These are phyloP conservation scores for Galerucella calmariensis DNA, from an alignment of 2,888 invertebrate species.

Conservation along the genomic window DNA sequence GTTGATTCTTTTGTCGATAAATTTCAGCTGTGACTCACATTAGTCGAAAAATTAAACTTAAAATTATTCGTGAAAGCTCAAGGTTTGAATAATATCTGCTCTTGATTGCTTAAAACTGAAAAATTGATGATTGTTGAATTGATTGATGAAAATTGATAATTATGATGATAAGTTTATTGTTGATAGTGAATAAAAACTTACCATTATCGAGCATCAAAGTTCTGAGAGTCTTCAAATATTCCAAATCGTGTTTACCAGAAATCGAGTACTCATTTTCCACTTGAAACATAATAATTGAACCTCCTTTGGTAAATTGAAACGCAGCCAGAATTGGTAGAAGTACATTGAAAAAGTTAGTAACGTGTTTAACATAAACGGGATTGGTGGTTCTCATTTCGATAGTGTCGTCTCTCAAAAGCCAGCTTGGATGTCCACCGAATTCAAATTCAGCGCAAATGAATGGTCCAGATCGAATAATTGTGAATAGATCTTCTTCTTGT, in stretches of 20 bases:
- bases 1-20: too few species aligned
- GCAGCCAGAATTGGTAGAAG: constrained; percentile 67
- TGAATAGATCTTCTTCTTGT: constrained; percentile 80
- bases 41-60: too few species aligned
- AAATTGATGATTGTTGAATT: too few species aligned
- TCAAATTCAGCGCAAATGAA: constrained; percentile 96
- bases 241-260: constrained; percentile 53
- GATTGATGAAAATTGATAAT: too few species aligned
- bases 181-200: too few species aligned
- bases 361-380: constrained; percentile 63
- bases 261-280: constrained; percentile 73
- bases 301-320: constrained; percentile 76
- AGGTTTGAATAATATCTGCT: too few species aligned
- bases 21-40: too few species aligned
- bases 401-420: constrained; percentile 59
- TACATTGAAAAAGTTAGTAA: constrained; percentile 67
- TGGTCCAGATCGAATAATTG: constrained; percentile 87
- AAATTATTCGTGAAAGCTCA: too few species aligned
- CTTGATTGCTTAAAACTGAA: too few species aligned
- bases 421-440: constrained; percentile 61
- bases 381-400: constrained; percentile 53
- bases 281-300: constrained; percentile 74
- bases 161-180: too few species aligned
- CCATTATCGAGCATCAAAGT: too few species aligned
- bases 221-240: constrained; percentile 58